These are phyloP conservation scores for Chlorodrepanis virens DNA, from an alignment of 2,113 vertebrate species.

Conservation along the genomic window DNA sequence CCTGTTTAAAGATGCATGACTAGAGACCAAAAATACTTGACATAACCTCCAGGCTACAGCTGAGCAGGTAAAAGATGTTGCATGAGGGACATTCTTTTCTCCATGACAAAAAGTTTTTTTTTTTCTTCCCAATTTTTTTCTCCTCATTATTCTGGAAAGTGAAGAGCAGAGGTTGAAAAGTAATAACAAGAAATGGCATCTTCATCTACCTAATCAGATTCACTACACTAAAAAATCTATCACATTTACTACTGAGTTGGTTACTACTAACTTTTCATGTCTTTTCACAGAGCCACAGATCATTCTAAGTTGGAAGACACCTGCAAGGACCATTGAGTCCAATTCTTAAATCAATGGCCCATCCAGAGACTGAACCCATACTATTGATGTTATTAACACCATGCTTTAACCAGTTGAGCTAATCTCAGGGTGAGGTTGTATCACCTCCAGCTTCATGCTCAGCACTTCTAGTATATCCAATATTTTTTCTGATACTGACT, in stretches of 20 bases:
- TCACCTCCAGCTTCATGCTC: neutral
- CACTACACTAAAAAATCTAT: neutral
- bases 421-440: neutral
- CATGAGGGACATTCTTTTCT: neutral
- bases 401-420: neutral
- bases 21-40: neutral
- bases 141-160: neutral
- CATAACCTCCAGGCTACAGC: neutral
- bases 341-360: neutral
- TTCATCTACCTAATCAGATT: neutral
- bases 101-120: neutral
- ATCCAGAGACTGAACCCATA: neutral
- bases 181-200: neutral
- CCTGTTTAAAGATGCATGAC: neutral
- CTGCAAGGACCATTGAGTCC: neutral
- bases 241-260: neutral
- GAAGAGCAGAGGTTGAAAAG: neutral
- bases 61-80: neutral
- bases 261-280: neutral
- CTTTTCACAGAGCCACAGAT: neutral
- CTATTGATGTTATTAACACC: neutral
- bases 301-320: neutral
- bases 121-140: fast-evolving
- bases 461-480: neutral
- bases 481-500: neutral